These are phyloP conservation scores for Daubentonia madagascariensis DNA, from an alignment of 2,113 vertebrate species.

Conservation along the genomic window DNA sequence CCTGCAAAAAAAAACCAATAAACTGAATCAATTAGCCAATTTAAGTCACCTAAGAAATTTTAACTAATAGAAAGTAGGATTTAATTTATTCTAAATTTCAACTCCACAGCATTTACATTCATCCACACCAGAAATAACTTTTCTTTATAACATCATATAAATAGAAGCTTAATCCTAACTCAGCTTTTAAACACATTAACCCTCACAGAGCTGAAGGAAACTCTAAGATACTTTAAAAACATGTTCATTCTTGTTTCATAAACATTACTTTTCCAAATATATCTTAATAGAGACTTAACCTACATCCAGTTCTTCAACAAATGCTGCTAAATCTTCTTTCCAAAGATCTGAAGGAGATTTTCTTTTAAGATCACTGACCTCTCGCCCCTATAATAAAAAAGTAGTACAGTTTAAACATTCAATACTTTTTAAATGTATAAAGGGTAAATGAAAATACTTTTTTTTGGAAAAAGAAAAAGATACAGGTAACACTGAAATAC, in stretches of 20 bases:
- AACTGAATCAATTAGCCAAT: constrained; percentile 14
- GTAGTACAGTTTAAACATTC: constrained; percentile 9
- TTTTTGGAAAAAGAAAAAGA: constrained; percentile 61
- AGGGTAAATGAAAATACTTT: constrained; percentile 49
- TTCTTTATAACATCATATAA: not conserved
- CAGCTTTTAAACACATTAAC: not conserved
- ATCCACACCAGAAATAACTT: not conserved
- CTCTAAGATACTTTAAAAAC: not conserved
- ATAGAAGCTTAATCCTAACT: not conserved
- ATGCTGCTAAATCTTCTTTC: constrained; percentile 96
- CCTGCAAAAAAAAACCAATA: not conserved
- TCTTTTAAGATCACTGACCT: constrained; percentile 91
- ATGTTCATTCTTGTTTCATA: constrained; percentile 28
- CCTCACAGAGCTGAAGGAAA: constrained; percentile 28
- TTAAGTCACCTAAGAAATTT: constrained; percentile 28
- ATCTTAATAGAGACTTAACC: constrained; percentile 76
- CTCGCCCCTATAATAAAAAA: constrained; percentile 86
- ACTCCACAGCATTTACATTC: not conserved
- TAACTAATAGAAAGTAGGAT: constrained; percentile 6
- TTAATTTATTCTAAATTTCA: constrained; percentile 24
- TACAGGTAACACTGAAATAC: constrained; percentile 39
- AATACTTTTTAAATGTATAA: not conserved
- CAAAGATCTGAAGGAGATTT: constrained; percentile 94
- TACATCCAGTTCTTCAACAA: constrained; percentile 96
- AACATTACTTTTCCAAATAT: constrained; percentile 37